Conservation (phyloP, 2,113 vertebrate species). For the Saccopteryx leptura region DNA sequence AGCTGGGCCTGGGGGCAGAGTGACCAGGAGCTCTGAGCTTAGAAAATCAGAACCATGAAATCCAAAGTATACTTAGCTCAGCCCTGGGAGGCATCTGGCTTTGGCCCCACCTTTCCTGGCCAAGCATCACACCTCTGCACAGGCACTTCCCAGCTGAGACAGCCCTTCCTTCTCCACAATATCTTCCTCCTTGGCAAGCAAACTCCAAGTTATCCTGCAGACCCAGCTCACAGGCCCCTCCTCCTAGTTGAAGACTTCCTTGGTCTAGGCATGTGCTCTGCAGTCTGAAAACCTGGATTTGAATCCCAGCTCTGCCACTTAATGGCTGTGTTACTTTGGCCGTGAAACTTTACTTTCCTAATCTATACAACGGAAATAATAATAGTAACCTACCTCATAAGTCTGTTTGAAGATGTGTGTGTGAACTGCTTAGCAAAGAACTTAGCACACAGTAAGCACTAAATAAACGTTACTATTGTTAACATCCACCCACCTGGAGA, state of each 20-base stretch:
- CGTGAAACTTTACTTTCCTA: not conserved
- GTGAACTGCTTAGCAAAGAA: not conserved
- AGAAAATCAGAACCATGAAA: not conserved
- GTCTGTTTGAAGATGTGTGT: slow-evolving; percentile 14
- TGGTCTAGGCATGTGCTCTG: not conserved
- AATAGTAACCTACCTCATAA: not conserved
- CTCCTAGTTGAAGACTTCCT: not conserved
- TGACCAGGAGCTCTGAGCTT: slow-evolving; percentile 1
- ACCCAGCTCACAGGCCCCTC: not conserved
- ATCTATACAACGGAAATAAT: not conserved
- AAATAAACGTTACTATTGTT: slow-evolving; percentile 53
- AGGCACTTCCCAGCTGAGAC: not conserved
- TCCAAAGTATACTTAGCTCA: not conserved
- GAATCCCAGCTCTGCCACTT: slow-evolving; percentile 13
- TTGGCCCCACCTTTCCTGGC: slow-evolving; percentile 13
- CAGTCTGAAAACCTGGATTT: not conserved
- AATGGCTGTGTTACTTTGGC: not conserved
- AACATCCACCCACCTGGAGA: slow-evolving; percentile 12
- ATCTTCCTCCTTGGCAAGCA: not conserved
- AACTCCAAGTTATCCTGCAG: not conserved
- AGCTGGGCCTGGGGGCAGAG: not conserved
- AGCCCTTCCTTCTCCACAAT: not conserved
- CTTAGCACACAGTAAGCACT: slow-evolving; percentile 25
- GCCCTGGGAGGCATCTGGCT: not conserved
- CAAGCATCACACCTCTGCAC: not conserved